phyloP scores from a whole-genome alignment of 2,113 vertebrate genomes.

The Hystrix brachyura region DNA sequence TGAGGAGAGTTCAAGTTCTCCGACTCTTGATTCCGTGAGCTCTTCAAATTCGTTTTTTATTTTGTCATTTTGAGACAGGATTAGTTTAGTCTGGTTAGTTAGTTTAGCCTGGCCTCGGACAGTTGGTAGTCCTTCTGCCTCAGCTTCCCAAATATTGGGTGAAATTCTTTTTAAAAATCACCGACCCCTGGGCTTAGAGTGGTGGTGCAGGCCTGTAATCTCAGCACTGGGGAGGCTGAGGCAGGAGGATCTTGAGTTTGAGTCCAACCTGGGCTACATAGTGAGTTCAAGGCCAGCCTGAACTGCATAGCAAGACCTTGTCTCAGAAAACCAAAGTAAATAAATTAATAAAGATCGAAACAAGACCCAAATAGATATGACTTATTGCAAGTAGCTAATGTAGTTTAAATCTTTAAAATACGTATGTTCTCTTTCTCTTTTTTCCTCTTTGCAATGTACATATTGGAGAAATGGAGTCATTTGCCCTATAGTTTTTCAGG shows the following conservation, averaged over 20 bases:
- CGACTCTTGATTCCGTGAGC: not conserved
- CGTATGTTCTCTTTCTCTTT: not conserved
- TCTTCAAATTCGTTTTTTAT: not conserved
- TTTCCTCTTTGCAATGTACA: not conserved
- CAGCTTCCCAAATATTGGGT: not conserved
- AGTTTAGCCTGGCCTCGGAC: too few species aligned
- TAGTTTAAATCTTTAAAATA: slow-evolving; percentile 31
- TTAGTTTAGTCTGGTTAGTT: not conserved
- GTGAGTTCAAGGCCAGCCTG: not conserved
- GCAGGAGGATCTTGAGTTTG: not conserved
- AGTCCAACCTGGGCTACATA: not conserved
- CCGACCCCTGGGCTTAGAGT: not conserved
- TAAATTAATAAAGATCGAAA: not conserved
- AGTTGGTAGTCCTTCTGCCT: not conserved
- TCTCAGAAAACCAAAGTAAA: not conserved
- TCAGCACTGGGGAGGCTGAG: not conserved
- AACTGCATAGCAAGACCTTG: not conserved
- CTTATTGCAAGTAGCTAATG: not conserved
- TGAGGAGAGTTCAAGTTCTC: not conserved
- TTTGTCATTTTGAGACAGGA: not conserved
- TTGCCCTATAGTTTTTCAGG: not conserved
- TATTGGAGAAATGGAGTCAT: not conserved
- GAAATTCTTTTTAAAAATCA: not conserved
- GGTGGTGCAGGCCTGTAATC: not conserved
- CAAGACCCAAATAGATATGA: not conserved